Conservation (phyloP, 2,113 vertebrate species). For the Gyps fulvus region DNA sequence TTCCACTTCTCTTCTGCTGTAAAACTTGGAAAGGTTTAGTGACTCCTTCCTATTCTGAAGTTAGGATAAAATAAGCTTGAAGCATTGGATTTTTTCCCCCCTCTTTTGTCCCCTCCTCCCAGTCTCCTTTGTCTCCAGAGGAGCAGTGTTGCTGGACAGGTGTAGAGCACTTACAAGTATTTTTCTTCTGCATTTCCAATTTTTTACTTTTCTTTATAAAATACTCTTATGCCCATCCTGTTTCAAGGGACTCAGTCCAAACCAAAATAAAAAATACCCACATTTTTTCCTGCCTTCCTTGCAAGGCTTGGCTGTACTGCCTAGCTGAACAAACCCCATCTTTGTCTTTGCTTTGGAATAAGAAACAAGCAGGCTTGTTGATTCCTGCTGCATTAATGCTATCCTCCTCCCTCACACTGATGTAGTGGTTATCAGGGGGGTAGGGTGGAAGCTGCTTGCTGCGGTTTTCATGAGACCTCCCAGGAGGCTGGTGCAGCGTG, state of each 20-base stretch:
- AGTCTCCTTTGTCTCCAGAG: not conserved
- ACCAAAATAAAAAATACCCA: not conserved
- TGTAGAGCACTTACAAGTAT: not conserved
- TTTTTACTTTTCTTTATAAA: not conserved
- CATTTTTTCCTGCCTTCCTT: not conserved
- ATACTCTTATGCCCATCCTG: not conserved
- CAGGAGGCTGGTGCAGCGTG: not conserved
- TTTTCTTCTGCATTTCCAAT: not conserved
- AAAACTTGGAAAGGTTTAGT: not conserved
- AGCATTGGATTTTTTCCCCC: not conserved
- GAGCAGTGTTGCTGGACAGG: not conserved
- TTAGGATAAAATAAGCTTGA: not conserved
- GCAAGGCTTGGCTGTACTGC: not conserved
- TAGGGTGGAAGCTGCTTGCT: not conserved
- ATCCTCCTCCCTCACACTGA: not conserved
- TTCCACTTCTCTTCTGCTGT: not conserved
- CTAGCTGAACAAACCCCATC: conserved; percentile 27
- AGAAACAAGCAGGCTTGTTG: conserved; percentile 38
- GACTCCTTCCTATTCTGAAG: not conserved
- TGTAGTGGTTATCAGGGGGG: not conserved
- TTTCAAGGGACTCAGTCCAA: not conserved
- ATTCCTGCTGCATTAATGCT: not conserved
- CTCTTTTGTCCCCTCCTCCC: not conserved
- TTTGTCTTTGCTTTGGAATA: not conserved
- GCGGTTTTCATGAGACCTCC: not conserved